These are phyloP conservation scores for Sphaerophoria taeniata DNA, from an alignment of 2,888 invertebrate species.

Conservation along the genomic window DNA sequence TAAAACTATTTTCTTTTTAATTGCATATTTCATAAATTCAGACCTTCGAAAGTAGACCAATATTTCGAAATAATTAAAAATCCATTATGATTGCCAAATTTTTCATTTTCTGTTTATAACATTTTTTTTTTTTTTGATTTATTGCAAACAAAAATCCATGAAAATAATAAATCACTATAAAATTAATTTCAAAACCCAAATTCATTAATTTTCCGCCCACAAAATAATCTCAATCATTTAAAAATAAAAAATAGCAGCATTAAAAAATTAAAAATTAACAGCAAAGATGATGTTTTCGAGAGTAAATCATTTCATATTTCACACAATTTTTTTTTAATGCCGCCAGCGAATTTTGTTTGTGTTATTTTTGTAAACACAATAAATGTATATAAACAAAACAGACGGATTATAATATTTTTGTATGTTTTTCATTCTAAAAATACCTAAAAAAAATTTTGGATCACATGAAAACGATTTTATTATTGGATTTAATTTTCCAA, in stretches of 20 bases:
- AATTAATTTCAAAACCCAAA: constrained; percentile 16
- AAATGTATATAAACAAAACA: constrained; percentile 24
- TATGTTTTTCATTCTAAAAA: background rate
- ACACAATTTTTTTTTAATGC: constrained; percentile 30
- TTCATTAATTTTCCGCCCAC: constrained; percentile 34
- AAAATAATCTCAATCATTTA: constrained; percentile 16
- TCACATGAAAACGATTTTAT: constrained; percentile 29
- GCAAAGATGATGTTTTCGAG: constrained; percentile 28
- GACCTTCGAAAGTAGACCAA: too few relatives aligned
- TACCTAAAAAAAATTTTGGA: background rate
- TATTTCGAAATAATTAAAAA: too few relatives aligned
- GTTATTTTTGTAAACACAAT: constrained; percentile 56
- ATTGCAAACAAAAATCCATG: constrained; percentile 9
- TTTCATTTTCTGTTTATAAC: too few relatives aligned
- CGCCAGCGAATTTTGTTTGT: constrained; percentile 20
- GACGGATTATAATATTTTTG: background rate
- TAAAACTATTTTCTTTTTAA: too few relatives aligned
- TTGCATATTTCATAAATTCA: too few relatives aligned
- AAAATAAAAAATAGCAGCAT: background rate
- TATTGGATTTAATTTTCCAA: constrained; percentile 22
- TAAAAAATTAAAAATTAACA: background rate
- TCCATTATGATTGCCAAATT: too few relatives aligned
- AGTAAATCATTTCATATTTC: constrained; percentile 66
- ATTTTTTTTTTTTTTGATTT: too few relatives aligned
- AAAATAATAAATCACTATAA: constrained; percentile 31